phyloP scores from a whole-genome alignment of 2,113 vertebrate genomes.

The Microtus montanus region DNA sequence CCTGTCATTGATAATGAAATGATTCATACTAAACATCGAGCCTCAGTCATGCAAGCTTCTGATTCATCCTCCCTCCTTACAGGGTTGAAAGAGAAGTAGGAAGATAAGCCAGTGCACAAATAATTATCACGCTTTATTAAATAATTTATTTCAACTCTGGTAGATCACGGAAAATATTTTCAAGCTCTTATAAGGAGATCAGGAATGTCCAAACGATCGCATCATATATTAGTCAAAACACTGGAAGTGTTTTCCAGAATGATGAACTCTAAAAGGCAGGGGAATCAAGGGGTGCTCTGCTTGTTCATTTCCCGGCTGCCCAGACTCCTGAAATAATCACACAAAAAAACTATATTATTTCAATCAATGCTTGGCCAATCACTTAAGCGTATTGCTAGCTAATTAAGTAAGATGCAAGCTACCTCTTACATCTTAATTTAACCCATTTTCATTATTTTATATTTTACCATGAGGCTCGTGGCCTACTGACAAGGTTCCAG shows the following conservation, averaged over 20 bases:
- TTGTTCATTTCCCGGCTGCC: too few relatives aligned
- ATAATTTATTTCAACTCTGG: background rate
- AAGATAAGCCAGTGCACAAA: background rate
- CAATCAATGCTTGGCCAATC: too few relatives aligned
- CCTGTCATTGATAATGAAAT: accelerated
- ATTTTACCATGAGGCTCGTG: too few relatives aligned
- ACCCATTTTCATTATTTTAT: too few relatives aligned
- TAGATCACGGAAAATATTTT: background rate
- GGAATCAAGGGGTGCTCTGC: background rate
- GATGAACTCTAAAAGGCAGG: background rate
- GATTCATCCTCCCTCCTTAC: background rate
- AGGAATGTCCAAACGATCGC: background rate
- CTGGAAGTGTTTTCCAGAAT: background rate
- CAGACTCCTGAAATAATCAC: too few relatives aligned
- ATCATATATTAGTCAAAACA: background rate
- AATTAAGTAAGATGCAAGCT: too few relatives aligned
- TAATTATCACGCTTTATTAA: background rate
- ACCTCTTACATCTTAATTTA: too few relatives aligned
- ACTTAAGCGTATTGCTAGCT: too few relatives aligned
- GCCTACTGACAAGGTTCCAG: too few relatives aligned
- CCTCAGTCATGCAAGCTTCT: background rate
- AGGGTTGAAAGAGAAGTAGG: background rate
- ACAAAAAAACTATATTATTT: too few relatives aligned
- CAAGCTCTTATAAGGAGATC: background rate
- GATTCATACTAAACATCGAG: background rate